Evolutionary conservation across 2,888 invertebrate species (phyloP).

Genomic region (Andricus quercusramuli): DNA sequence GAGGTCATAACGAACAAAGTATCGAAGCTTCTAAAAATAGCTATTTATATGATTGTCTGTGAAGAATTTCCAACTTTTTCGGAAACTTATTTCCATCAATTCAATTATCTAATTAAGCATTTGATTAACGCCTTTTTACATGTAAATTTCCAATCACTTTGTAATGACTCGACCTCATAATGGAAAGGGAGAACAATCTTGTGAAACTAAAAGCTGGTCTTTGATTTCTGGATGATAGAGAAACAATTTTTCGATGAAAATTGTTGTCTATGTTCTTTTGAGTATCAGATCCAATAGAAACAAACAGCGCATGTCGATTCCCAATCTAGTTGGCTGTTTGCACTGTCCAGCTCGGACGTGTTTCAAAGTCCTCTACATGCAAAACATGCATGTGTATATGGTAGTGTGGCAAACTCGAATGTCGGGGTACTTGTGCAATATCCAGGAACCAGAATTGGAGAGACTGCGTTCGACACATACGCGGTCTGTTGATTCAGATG

Average conservation of each 20-base stretch:
- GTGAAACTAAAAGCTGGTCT: background rate
- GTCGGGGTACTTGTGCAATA: slow-evolving; percentile 7
- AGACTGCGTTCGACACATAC: slow-evolving; percentile 7
- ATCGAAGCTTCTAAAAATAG: slow-evolving; percentile 12
- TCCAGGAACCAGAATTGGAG: slow-evolving; percentile 10
- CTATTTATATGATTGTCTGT: background rate
- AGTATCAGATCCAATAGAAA: slow-evolving; percentile 31
- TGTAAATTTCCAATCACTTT: background rate
- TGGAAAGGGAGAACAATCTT: background rate
- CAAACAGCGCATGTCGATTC: slow-evolving; percentile 27
- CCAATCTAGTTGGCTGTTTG: slow-evolving; percentile 31
- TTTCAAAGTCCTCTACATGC: slow-evolving; percentile 13
- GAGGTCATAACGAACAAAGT: slow-evolving; percentile 15
- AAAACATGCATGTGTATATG: slow-evolving; percentile 34
- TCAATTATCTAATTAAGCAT: background rate
- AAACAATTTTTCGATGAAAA: background rate
- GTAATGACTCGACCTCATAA: background rate
- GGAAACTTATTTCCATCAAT: background rate
- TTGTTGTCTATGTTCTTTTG: slow-evolving; percentile 10
- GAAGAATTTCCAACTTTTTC: background rate
- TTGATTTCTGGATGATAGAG: background rate
- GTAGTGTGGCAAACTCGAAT: slow-evolving; percentile 32
- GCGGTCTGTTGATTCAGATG: slow-evolving; percentile 1
- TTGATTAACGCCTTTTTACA: background rate
- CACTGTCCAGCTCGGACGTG: slow-evolving; percentile 24